A percentile compares a stretch with the other conserved stretches of the same genome.
Evolutionary conservation across 2,797 vertebrate genomes (phyloP).

Genomic region (Brotula barbata): DNA sequence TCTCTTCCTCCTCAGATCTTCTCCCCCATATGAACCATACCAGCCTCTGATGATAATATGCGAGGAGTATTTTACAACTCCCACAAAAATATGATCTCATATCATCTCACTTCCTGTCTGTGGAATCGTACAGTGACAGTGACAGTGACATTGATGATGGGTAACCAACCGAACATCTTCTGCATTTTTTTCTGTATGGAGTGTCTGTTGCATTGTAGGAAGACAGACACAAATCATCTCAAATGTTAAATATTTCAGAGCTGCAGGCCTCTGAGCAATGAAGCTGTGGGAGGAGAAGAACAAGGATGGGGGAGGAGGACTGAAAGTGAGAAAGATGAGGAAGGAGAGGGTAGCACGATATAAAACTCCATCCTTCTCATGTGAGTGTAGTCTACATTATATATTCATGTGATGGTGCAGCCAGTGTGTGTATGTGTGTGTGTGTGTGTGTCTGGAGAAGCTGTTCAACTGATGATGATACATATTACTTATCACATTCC

Average conservation of each 20-base stretch:
- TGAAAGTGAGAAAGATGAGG: conserved; percentile 53
- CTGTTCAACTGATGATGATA: conserved; percentile 42
- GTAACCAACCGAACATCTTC: too few species aligned
- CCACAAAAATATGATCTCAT: conserved; percentile 41
- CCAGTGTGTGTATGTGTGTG: conserved; percentile 24
- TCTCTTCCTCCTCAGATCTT: conserved; percentile 55
- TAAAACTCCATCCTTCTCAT: conserved; percentile 58
- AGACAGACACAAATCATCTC: conserved; percentile 40
- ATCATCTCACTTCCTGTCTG: conserved; percentile 38
- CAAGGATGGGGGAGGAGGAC: conserved; percentile 38
- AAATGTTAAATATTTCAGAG: conserved; percentile 72
- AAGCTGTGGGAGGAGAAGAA: conserved; percentile 15
- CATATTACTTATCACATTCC: conserved; percentile 60
- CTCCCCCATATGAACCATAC: conserved; percentile 53
- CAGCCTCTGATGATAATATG: conserved; percentile 44
- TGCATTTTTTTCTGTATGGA: conserved; percentile 4
- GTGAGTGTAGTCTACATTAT: conserved; percentile 55
- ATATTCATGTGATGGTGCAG: conserved; percentile 61
- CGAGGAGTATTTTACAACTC: conserved; percentile 50
- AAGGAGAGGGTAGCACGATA: conserved; percentile 37
- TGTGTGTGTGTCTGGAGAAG: not conserved
- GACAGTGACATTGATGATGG: too few species aligned
- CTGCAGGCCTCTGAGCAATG: conserved; percentile 29
- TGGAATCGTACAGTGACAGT: conserved; percentile 16
- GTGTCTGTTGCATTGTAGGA: conserved; percentile 29